Base-by-base conservation (phyloP, 2,113 vertebrate species). In the Tauraco erythrolophus region DNA sequence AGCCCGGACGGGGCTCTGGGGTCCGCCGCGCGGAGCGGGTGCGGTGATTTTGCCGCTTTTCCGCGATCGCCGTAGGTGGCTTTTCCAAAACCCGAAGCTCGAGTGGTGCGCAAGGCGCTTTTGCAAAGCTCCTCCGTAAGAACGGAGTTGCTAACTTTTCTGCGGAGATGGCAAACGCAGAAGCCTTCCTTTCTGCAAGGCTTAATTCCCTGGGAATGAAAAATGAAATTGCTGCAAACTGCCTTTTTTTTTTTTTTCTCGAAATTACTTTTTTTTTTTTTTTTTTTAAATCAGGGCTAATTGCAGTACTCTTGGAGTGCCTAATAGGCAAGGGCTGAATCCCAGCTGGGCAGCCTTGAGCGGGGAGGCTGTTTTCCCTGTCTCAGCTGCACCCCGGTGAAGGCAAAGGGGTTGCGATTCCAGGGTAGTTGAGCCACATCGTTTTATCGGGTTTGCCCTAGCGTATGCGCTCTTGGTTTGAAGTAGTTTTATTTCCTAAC, bases 341-440 rank as follows among this genome's bases (percentile, higher is more conserved):
- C 57, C 48, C 82, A 92, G 89, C 89, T 84, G 88, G 75, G 86
- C 66, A 91, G 61, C 69, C 62, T 62, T 64, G 84, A 48, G 74
- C 31, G 4, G 22, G 41, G 48, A 61, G 31, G 28, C 33, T 50
- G 3, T 51, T 46, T 43, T 50, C 7, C 57, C 53, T 1, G 14
- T 45, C 69, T 62, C 61, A 78, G 81, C 92, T 94, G 94, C 56
- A 61, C 39, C 89, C 31, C 19, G 30, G 37, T 57, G 77, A 37
- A 57, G 28, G 71, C 76, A 65, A 35, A 72, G 48, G 35, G n/a
- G 7, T 57, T 84, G 72, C 15, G 3, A 61, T 74, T 61, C 35
- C 68, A 53, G 84, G 13, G 48, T 60, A 43, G 80, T 35, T 65
- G 8, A 60, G 37, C 37, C 31, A 0, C 56, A 37, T 62, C 46